Evolutionary conservation across 2,888 invertebrate species (phyloP), one percentile per base, ranked within the genome.

Genomic region (Pheosia tremula): DNA sequence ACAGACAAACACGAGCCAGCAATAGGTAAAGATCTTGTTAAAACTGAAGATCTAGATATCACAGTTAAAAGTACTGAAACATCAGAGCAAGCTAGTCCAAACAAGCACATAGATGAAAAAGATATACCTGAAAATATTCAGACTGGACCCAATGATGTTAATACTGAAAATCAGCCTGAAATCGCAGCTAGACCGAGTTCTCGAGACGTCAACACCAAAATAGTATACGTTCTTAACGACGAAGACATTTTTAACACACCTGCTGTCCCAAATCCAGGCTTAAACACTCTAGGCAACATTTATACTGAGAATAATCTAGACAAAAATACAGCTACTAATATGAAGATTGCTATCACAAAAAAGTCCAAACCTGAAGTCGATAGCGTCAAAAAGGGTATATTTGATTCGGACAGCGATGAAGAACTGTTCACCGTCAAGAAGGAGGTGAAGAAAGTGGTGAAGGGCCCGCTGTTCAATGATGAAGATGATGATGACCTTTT

Each of bases 211-310:
- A 84, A 75, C 77, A 86, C 89, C 10, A 91, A 91, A 87, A 75
- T 89, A 36, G 89, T 91, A 0, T 92, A 92, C 61, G 85, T 92
- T 39, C 66, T 92, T 37, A 88, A 90, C 8, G 92, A 93, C 54
- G 91, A 91, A 84, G 92, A 92, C 58, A 91, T 92, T 69, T 92
- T 92, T 68, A 74, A 79, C 47, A 80, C 78, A 37, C 69, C 61
- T 61, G 58, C n/a, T 39, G 59, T 36, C 1, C 2, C 5, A 24
- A 49, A 61, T 54, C 37, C 60, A 55, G 56, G 58, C 13, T 47
- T 75, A 0, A 58, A 62, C 13, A 75, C 73, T 8, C 13, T 75
- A 56, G 75, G 73, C 5, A 63, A 65, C 57, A 62, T 60, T 8
- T 73, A 75, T 37, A 60, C 55, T 39, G n/a, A 39, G 37, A 37